Evolutionary conservation across 2,797 vertebrate genomes (phyloP).

Genomic region (Acipenser transmontanus): DNA sequence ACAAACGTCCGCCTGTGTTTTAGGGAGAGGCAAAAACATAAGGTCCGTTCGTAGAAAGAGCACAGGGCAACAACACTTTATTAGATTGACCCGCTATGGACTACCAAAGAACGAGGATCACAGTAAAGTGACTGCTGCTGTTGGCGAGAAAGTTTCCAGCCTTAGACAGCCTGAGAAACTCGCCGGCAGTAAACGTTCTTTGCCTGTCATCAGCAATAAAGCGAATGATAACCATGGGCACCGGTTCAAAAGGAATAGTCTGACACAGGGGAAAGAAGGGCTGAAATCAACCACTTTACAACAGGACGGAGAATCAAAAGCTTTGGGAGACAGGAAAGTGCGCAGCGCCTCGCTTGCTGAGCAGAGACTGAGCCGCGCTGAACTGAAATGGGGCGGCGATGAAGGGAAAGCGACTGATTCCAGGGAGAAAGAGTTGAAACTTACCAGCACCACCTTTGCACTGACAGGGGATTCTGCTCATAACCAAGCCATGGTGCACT

Average conservation of each 20-base stretch:
- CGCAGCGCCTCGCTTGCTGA: constrained; percentile 23
- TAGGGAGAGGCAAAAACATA: constrained; percentile 20
- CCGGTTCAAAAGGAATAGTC: constrained; percentile 36
- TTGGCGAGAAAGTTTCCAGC: constrained; percentile 43
- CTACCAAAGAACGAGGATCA: background rate
- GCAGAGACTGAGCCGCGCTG: constrained; percentile 48
- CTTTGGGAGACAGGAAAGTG: constrained; percentile 22
- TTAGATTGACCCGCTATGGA: constrained; percentile 1
- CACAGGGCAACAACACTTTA: constrained; percentile 23
- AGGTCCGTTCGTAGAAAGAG: constrained; percentile 34
- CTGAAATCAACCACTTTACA: constrained; percentile 13
- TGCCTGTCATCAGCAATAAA: constrained; percentile 2
- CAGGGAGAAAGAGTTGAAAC: constrained; percentile 73
- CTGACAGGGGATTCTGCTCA: constrained; percentile 89
- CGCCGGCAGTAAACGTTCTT: background rate
- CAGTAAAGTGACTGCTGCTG: constrained; percentile 4
- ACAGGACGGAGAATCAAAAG: constrained; percentile 15
- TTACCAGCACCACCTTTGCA: constrained; percentile 86
- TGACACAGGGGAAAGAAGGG: constrained; percentile 6
- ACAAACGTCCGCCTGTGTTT: constrained; percentile 28
- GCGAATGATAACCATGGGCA: constrained; percentile 13
- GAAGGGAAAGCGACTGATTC: constrained; percentile 61
- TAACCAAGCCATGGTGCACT: constrained; percentile 97
- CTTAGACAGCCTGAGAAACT: background rate
- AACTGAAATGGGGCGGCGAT: constrained; percentile 57